phyloP scores from a whole-genome alignment of 2,113 vertebrate genomes.

The Tricholaema leucomelas region DNA sequence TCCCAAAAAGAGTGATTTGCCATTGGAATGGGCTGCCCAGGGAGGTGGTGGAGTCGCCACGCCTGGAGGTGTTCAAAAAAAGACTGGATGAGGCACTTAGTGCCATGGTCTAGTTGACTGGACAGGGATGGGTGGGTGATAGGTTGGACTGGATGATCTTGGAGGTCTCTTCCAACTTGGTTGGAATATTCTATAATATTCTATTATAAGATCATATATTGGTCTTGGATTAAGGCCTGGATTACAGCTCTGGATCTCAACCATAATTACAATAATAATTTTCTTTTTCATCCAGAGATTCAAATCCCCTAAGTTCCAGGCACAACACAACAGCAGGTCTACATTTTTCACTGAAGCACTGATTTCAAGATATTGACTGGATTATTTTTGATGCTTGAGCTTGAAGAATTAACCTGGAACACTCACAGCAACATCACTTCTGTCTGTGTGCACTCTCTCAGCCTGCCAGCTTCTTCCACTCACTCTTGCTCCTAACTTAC shows the following conservation, averaged over 20 bases:
- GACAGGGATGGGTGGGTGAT: no score
- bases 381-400: background rate
- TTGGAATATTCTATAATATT: no score
- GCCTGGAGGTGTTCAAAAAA: no score
- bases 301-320: background rate
- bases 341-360: background rate
- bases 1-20: no score
- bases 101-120: no score
- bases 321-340: background rate
- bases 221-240: background rate
- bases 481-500: background rate
- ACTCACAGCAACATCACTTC: background rate
- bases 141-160: no score
- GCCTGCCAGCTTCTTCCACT: background rate
- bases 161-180: no score
- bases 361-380: background rate
- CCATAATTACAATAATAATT: background rate
- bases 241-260: background rate
- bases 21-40: no score
- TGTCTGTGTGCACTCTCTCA: background rate
- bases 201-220: accelerated
- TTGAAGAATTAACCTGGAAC: background rate
- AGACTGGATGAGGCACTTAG: no score
- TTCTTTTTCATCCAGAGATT: background rate
- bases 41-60: no score